Evolutionary conservation across 92 coral and sea anemone species (phyloP).

Genomic region (Epizoanthus illoricatus): DNA sequence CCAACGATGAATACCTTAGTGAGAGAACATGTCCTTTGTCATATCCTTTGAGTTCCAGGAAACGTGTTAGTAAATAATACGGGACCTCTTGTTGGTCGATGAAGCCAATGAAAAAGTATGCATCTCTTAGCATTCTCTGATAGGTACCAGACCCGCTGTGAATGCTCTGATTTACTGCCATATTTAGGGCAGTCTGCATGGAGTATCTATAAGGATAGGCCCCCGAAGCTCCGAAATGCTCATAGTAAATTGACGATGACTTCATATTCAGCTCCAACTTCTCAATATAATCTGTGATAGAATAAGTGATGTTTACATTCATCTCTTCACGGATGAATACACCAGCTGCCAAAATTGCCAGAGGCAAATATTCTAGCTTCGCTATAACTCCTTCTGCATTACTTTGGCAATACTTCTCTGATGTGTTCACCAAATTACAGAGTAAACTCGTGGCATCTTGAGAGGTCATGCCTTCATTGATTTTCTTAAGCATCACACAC

Average conservation of each 20-base stretch:
- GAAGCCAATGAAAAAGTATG: background rate
- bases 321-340: conserved; percentile 10
- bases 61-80: background rate
- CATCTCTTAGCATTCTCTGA: background rate
- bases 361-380: conserved; percentile 8
- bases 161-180: conserved; percentile 5
- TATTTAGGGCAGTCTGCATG: background rate
- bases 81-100: background rate
- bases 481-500: conserved; percentile 1
- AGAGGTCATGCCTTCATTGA: conserved; percentile 4
- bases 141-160: background rate
- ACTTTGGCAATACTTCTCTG: background rate
- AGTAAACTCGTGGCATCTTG: background rate
- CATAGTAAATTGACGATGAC: background rate
- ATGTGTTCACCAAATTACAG: background rate
- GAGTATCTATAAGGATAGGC: background rate
- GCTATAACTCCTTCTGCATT: background rate
- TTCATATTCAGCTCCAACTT: background rate
- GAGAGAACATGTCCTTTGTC: background rate
- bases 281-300: background rate
- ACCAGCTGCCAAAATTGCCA: conserved; percentile 12
- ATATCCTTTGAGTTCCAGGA: background rate
- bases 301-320: background rate
- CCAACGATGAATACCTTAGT: background rate
- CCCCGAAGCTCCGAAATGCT: background rate